A percentile compares a stretch with the other conserved stretches of the same genome.
Conservation (phyloP, 2,888 invertebrate species). For the Pollenia angustigena region DNA sequence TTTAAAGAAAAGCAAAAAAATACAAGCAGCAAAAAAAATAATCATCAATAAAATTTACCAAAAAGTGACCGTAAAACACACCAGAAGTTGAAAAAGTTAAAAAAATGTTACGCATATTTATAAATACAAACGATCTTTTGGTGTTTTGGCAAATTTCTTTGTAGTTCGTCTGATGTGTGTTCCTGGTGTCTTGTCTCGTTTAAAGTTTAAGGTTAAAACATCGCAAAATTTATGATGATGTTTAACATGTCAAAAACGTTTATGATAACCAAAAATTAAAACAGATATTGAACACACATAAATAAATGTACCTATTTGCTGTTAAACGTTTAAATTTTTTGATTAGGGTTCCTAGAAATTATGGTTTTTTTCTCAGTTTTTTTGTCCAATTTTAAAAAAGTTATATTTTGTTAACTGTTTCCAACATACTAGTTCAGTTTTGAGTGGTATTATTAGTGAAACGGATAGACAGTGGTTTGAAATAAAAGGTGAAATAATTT, state of each 20-base stretch:
- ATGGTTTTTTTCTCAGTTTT: background rate
- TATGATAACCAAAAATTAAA: constrained; percentile 71
- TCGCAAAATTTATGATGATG: constrained; percentile 64
- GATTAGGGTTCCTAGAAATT: constrained; percentile 71
- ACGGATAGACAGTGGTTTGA: constrained; percentile 34
- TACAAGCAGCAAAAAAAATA: background rate
- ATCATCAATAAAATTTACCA: constrained; percentile 51
- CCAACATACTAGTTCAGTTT: constrained; percentile 19
- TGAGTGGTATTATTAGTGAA: constrained; percentile 23
- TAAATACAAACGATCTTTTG: background rate
- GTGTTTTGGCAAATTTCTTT: constrained; percentile 21
- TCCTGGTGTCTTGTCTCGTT: constrained; percentile 16
- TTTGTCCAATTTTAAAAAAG: background rate
- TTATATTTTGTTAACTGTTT: constrained; percentile 27
- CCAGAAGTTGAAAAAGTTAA: constrained; percentile 41
- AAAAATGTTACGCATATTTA: constrained; percentile 59
- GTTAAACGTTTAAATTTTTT: constrained; percentile 41
- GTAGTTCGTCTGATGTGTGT: background rate
- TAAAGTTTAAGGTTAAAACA: constrained; percentile 40
- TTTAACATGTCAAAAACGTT: constrained; percentile 73
- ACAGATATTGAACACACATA: background rate
- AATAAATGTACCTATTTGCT: constrained; percentile 14
- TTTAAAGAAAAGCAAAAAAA: constrained; percentile 14
- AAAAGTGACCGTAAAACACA: constrained; percentile 40
- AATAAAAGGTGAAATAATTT: too few species aligned